Percentiles rank a stretch among this genome's conserved stretches.
Conservation (phyloP, 2,888 invertebrate genomes). For the Tortricodes alternella region DNA sequence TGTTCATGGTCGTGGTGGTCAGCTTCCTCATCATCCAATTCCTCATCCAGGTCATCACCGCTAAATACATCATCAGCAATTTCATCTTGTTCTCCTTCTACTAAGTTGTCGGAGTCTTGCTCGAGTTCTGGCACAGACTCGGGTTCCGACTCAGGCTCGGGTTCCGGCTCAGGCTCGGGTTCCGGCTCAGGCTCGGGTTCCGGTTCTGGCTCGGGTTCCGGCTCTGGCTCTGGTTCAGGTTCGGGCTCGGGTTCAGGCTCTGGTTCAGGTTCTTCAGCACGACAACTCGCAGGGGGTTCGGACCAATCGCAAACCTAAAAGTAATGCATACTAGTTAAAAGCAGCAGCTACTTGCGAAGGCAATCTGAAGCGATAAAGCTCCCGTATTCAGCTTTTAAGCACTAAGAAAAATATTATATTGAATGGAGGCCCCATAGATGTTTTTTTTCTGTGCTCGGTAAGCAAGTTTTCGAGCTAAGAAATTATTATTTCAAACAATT, state of each 20-base stretch:
- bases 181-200: constrained; percentile 26
- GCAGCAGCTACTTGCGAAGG: too few species aligned
- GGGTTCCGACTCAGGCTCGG: constrained; percentile 16
- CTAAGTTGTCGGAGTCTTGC: constrained; percentile 52
- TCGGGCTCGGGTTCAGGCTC: constrained; percentile 60
- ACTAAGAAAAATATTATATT: too few species aligned
- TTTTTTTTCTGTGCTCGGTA: too few species aligned
- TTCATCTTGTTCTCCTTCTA: constrained; percentile 47
- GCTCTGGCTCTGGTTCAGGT: constrained; percentile 54
- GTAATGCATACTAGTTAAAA: background rate
- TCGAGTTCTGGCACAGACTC: constrained; percentile 62
- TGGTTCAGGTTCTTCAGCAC: constrained; percentile 53
- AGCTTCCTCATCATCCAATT: background rate
- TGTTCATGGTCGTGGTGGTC: background rate
- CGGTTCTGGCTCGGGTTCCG: constrained; percentile 42
- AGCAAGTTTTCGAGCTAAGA: too few species aligned
- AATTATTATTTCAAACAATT: too few species aligned
- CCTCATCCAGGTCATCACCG: constrained; percentile 11
- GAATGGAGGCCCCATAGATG: too few species aligned
- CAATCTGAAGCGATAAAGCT: too few species aligned
- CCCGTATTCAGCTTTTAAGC: too few species aligned
- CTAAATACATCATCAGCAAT: constrained; percentile 19
- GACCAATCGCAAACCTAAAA: constrained; percentile 68
- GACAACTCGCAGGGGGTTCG: constrained; percentile 53
- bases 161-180: constrained; percentile 51